Evolutionary conservation across 2,797 vertebrate genomes (phyloP).

Genomic region (Chelmon rostratus): DNA sequence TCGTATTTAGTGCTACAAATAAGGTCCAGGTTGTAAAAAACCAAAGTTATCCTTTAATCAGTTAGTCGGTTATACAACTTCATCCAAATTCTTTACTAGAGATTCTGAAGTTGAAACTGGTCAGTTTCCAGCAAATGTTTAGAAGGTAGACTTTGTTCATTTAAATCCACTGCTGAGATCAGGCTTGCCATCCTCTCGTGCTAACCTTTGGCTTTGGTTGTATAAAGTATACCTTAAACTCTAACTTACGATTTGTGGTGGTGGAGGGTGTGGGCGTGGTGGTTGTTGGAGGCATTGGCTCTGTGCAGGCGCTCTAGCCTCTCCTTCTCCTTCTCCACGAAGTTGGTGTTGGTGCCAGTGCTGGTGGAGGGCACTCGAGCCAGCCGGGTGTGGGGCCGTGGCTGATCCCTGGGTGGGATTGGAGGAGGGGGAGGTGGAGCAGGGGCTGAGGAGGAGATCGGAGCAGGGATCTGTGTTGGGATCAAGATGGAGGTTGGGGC

Average conservation of each 20-base stretch:
- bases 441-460: slow-evolving; percentile 52
- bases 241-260: slow-evolving; percentile 81
- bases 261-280: slow-evolving; percentile 81
- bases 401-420: slow-evolving; percentile 78
- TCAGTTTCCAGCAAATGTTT: neutral
- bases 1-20: too few species aligned
- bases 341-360: slow-evolving; percentile 88
- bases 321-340: slow-evolving; percentile 86
- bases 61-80: too few species aligned
- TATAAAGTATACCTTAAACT: slow-evolving; percentile 27
- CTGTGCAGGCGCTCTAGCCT: slow-evolving; percentile 85
- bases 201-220: slow-evolving; percentile 35
- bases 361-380: slow-evolving; percentile 87
- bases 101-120: neutral
- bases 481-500: slow-evolving; percentile 52
- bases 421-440: slow-evolving; percentile 76
- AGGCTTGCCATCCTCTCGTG: slow-evolving; percentile 25
- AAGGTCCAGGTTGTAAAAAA: too few species aligned
- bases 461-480: slow-evolving; percentile 65
- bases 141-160: neutral
- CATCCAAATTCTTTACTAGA: neutral
- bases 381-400: slow-evolving; percentile 85
- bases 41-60: too few species aligned
- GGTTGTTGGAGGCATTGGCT: slow-evolving; percentile 79
- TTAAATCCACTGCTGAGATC: slow-evolving; percentile 1